Percentiles rank a stretch among this genome's conserved stretches.
Evolutionary conservation across 2,888 invertebrate species (phyloP).

Genomic region (Argyra leucocephala): DNA sequence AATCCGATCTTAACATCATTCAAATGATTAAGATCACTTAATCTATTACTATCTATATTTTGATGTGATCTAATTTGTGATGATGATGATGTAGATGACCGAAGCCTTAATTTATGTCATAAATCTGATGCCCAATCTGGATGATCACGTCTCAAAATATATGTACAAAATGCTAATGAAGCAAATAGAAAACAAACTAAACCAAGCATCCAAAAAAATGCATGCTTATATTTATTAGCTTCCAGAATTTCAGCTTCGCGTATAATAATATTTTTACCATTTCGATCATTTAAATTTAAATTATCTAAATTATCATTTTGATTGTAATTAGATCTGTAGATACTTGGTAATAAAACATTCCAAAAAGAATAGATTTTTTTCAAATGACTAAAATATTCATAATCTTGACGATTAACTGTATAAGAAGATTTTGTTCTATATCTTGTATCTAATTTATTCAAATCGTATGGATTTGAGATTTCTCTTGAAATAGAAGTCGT

Average conservation of each 20-base stretch:
- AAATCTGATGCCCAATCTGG: constrained; percentile 27
- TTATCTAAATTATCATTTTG: constrained; percentile 15
- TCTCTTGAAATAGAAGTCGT: constrained; percentile 10
- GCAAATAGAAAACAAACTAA: constrained; percentile 37
- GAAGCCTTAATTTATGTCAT: constrained; percentile 42
- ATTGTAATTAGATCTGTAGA: constrained; percentile 16
- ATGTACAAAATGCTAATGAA: constrained; percentile 39
- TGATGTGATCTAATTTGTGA: constrained; percentile 18
- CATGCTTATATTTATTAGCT: constrained; percentile 40
- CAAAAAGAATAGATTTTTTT: constrained; percentile 40
- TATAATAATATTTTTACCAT: constrained; percentile 2
- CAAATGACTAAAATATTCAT: constrained; percentile 35
- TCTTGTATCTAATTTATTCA: constrained; percentile 8
- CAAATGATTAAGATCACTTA: constrained; percentile 10
- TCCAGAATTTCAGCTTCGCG: constrained; percentile 29
- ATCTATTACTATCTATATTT: not conserved
- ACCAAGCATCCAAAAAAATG: constrained; percentile 40
- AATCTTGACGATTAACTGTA: constrained; percentile 29
- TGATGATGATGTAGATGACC: constrained; percentile 33
- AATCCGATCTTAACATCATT: constrained; percentile 12
- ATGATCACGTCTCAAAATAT: constrained; percentile 36
- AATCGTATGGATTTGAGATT: constrained; percentile 22
- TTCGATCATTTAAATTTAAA: constrained; percentile 23
- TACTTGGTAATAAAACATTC: constrained; percentile 35
- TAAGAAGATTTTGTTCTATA: constrained; percentile 22